These are phyloP conservation scores for Fopius arisanus DNA, from an alignment of 1,140 invertebrate genomes.

Conservation along the genomic window DNA sequence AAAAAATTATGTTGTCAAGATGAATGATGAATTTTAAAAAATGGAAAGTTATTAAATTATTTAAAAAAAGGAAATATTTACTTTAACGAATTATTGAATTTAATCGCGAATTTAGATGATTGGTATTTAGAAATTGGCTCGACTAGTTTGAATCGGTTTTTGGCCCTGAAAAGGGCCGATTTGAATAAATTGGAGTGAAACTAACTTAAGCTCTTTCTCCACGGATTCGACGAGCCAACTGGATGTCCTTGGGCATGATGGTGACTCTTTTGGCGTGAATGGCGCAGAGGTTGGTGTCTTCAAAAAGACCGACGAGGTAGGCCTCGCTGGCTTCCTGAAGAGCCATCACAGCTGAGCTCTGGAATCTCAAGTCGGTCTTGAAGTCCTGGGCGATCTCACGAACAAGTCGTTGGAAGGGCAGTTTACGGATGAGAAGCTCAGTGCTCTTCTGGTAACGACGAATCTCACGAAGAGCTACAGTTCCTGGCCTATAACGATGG, in stretches of 20 bases:
- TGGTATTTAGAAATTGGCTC: no score
- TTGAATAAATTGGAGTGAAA: neutral
- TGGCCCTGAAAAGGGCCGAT: slow-evolving; percentile 12
- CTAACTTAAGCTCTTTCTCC: neutral
- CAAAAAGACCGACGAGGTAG: neutral
- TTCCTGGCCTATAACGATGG: neutral
- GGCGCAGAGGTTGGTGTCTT: neutral
- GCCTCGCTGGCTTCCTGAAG: neutral
- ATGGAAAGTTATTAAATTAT: no score
- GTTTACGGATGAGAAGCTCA: neutral
- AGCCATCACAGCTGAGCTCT: neutral
- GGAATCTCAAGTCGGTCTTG: slow-evolving; percentile 5
- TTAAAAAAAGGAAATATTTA: no score
- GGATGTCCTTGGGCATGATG: neutral
- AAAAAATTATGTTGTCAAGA: no score
- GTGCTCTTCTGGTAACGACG: neutral
- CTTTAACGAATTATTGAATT: no score
- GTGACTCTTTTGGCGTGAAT: neutral
- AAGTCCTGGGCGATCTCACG: slow-evolving; percentile 8
- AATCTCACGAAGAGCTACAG: neutral
- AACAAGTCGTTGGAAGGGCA: neutral
- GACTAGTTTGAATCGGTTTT: no score
- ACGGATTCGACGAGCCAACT: neutral
- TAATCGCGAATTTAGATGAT: no score
- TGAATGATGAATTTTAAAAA: no score